A percentile compares a stretch with the other conserved stretches of the same genome.
These are phyloP conservation scores for Carassius auratus DNA, from an alignment of 2,113 vertebrate genomes.

Conservation along the genomic window DNA sequence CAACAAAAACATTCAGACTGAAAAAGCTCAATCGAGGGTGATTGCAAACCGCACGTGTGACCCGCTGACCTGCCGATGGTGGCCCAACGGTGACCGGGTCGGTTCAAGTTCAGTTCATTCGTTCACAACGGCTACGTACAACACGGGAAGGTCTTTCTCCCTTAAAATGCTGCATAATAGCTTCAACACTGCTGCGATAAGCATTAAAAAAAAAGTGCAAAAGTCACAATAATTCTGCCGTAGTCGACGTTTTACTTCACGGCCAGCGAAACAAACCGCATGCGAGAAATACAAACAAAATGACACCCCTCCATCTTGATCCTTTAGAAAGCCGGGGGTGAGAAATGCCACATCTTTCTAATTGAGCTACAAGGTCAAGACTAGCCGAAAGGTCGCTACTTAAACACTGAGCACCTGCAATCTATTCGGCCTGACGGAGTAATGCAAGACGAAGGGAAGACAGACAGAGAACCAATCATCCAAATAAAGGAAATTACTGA, in stretches of 20 bases:
- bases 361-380: slow-evolving; percentile 9
- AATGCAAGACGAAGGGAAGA: slow-evolving; percentile 28
- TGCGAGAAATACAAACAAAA: background rate
- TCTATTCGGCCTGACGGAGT: slow-evolving; percentile 20
- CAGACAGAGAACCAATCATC: slow-evolving; percentile 46
- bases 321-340: slow-evolving; percentile 20
- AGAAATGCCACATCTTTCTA: slow-evolving; percentile 19
- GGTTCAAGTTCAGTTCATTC: slow-evolving; percentile 84
- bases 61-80: slow-evolving; percentile 66
- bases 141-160: background rate
- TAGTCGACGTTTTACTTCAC: background rate
- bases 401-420: slow-evolving; percentile 15
- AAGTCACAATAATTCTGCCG: background rate
- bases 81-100: slow-evolving; percentile 78
- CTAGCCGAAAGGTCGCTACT: slow-evolving; percentile 25
- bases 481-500: slow-evolving; percentile 53
- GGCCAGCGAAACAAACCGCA: background rate
- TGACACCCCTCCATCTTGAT: background rate
- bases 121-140: background rate
- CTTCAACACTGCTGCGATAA: background rate
- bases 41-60: slow-evolving; percentile 6
- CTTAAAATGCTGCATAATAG: background rate
- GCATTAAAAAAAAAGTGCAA: background rate
- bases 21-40: background rate
- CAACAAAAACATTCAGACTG: slow-evolving; percentile 1